Base-by-base conservation (phyloP, 2,797 vertebrate genomes). In the Falco peregrinus region DNA sequence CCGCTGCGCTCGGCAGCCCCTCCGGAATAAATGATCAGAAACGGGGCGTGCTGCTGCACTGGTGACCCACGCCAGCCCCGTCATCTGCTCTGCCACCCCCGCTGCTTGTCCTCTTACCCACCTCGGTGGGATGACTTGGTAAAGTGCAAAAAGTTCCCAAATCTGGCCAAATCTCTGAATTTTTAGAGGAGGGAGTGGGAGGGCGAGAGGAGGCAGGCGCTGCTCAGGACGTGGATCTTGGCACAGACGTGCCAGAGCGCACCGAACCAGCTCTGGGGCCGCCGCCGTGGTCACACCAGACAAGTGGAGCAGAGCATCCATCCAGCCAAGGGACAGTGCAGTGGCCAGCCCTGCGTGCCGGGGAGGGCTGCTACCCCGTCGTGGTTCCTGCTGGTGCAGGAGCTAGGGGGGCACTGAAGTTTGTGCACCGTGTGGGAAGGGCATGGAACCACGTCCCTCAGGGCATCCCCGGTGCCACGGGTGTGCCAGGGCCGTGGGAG, bases 361-460 rank as follows among this genome's bases (percentile, higher is more conserved):
- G 47, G 47, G 25, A 5, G 9, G 5, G 13, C 18, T 3, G 8
- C 35, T n/a, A 33, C 33, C 79, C 60, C 28, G 20, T n/a, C 29
- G 0, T 33, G 45, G 19, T 45, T 85, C 47, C 56, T 74, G 71
- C 56, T 35, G 51, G n/a, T 39, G 16, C 60, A 51, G 45, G 69
- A 86, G 11, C 8, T 1, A 2, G 10, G 29, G 24, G n/a, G 35
- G 0, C 28, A 9, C 48, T 2, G 5, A 63, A 20, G 33, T 25
- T 43, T 0, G 0, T 3, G 0, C 0, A 0, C 57, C 0, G 0
- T 0, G 0, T 67, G 45, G 84, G 53, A 79, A 18, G 6, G 54
- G 6, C 15, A 5, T 13, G 39, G 81, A 91, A 78, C 35, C 3
- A 0, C 61, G 78, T 88, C 60, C 76, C 51, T 69, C 4, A 3